Conservation (phyloP, 2,888 invertebrate genomes). For the Cephus spinipes region DNA sequence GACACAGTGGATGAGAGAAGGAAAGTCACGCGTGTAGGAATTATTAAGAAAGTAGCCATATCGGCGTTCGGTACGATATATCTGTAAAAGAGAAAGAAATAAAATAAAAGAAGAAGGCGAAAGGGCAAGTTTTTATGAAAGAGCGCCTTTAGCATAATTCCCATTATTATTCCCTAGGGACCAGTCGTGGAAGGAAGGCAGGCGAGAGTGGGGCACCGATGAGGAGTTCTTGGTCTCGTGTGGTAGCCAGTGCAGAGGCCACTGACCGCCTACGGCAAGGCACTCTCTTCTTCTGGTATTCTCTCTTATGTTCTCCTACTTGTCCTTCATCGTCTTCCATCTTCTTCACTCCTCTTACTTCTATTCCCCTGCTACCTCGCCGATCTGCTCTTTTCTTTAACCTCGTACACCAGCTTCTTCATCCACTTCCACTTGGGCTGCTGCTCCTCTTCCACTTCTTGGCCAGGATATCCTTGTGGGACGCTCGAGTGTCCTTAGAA, state of each 20-base stretch:
- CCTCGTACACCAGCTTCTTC: background rate
- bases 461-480: background rate
- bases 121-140: slow-evolving; percentile 2
- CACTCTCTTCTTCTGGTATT: slow-evolving; percentile 42
- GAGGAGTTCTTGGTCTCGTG: slow-evolving; percentile 32
- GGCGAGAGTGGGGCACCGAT: slow-evolving; percentile 28
- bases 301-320: slow-evolving; percentile 30
- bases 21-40: background rate
- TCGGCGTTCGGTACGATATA: background rate
- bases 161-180: slow-evolving; percentile 46
- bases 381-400: background rate
- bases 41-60: background rate
- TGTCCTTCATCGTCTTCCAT: slow-evolving; percentile 23
- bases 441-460: background rate
- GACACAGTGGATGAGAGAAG: background rate
- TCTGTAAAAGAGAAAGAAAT: background rate
- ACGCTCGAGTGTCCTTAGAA: background rate
- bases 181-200: slow-evolving; percentile 11
- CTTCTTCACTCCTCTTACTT: background rate
- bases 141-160: slow-evolving; percentile 35
- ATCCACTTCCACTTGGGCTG: background rate
- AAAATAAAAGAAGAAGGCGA: slow-evolving; percentile 7
- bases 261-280: slow-evolving; percentile 66
- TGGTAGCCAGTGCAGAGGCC: slow-evolving; percentile 58
- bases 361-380: background rate